These are phyloP conservation scores for Poeciliopsis occidentalis DNA, from an alignment of 2,113 vertebrate genomes.

Conservation along the genomic window DNA sequence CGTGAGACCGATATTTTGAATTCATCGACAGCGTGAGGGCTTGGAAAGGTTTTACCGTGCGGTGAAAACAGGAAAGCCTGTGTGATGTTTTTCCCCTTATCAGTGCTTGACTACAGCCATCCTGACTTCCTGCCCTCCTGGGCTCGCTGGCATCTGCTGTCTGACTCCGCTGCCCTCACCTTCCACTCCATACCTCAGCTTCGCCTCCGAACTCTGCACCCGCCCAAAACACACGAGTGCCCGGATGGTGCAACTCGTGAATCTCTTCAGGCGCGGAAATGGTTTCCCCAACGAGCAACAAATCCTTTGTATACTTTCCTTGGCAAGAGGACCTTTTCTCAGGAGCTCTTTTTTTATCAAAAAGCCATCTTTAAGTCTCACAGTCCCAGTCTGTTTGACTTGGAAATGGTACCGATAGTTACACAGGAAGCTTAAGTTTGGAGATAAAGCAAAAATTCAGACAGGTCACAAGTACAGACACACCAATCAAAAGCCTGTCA, in stretches of 20 bases:
- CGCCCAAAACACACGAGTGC: not conserved
- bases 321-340: conserved; percentile 49
- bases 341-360: conserved; percentile 29
- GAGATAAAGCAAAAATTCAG: not conserved
- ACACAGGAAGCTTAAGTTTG: conserved; percentile 25
- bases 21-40: conserved; percentile 4
- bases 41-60: conserved; percentile 40
- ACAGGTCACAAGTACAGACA: not conserved
- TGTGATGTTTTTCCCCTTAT: conserved; percentile 71
- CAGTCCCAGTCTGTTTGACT: conserved; percentile 23
- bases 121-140: conserved; percentile 75
- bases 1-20: not conserved
- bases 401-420: conserved; percentile 38
- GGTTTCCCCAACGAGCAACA: conserved; percentile 48
- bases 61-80: conserved; percentile 81
- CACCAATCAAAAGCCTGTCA: too few species aligned
- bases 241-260: conserved; percentile 1
- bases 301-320: conserved; percentile 47
- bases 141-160: conserved; percentile 70
- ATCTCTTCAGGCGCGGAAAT: conserved; percentile 22
- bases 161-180: conserved; percentile 78
- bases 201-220: conserved; percentile 26
- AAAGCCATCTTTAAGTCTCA: conserved; percentile 32
- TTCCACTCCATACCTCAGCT: conserved; percentile 24
- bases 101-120: conserved; percentile 75